Percentiles rank a stretch among this genome's conserved stretches.
These are phyloP conservation scores for Tigriopus californicus DNA, from an alignment of 2,888 invertebrate species.

Conservation along the genomic window DNA sequence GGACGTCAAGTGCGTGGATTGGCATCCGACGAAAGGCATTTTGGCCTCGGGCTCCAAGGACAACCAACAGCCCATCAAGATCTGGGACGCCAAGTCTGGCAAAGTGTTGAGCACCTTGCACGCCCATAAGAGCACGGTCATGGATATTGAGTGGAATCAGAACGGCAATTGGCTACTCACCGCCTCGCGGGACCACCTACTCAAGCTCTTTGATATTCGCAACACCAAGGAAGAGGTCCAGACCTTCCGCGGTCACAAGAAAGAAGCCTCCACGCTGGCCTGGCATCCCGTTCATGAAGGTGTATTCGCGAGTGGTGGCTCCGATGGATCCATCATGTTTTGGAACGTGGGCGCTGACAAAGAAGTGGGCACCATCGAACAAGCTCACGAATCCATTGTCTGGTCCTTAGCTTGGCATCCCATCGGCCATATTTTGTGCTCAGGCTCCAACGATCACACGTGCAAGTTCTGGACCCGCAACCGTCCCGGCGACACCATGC, in stretches of 20 bases:
- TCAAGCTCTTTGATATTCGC: slow-evolving; percentile 83
- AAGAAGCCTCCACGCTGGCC: slow-evolving; percentile 87
- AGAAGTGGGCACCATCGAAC: slow-evolving; percentile 92
- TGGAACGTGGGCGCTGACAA: slow-evolving; percentile 98
- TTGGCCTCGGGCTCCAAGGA: slow-evolving; percentile 97
- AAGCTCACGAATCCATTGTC: slow-evolving; percentile 96
- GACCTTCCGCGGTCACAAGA: slow-evolving; percentile 95
- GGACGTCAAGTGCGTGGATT: slow-evolving; percentile 96
- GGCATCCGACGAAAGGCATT: slow-evolving; percentile 95
- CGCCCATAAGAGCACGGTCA: slow-evolving; percentile 97
- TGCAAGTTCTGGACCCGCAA: slow-evolving; percentile 99
- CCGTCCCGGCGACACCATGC: slow-evolving; percentile 91
- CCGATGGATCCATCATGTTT: slow-evolving; percentile 93
- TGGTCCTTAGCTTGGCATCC: slow-evolving; percentile 99
- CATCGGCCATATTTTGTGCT: slow-evolving; percentile 89
- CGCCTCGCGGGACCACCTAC: slow-evolving; percentile 88
- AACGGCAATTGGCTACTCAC: slow-evolving; percentile 99
- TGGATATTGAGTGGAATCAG: slow-evolving; percentile 97
- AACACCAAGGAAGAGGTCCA: slow-evolving; percentile 32
- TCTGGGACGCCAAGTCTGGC: slow-evolving; percentile 89
- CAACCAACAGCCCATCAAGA: slow-evolving; percentile 95
- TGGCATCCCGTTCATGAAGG: slow-evolving; percentile 99
- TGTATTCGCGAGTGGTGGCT: slow-evolving; percentile 91
- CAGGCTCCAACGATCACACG: slow-evolving; percentile 98
- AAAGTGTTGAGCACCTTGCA: slow-evolving; percentile 39